These are phyloP conservation scores for Rhynchotus rufescens DNA, from an alignment of 2,797 vertebrate genomes.

Conservation along the genomic window DNA sequence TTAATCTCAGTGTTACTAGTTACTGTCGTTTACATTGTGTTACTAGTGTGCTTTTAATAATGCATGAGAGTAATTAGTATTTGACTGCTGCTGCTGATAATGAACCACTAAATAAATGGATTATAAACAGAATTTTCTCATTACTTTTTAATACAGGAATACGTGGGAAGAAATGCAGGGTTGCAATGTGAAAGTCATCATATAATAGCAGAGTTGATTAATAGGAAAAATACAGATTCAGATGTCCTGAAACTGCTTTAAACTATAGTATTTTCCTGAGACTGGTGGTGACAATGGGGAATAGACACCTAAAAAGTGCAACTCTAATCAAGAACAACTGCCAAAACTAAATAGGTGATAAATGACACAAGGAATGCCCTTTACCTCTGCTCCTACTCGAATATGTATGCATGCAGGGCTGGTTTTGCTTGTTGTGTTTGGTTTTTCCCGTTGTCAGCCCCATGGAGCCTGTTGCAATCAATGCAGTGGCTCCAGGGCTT, in stretches of 20 bases:
- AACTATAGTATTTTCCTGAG: not conserved
- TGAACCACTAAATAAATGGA: constrained; percentile 33
- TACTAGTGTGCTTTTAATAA: not conserved
- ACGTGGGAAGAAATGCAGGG: not conserved
- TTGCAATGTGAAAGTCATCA: not conserved
- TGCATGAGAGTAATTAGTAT: constrained; percentile 24
- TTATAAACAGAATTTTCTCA: constrained; percentile 20
- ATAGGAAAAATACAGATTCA: not conserved
- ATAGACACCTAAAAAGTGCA: not conserved
- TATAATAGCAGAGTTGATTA: not conserved
- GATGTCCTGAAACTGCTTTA: not conserved
- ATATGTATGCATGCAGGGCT: not conserved
- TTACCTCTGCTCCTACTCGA: not conserved
- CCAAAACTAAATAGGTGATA: not conserved
- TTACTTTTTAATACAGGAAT: constrained; percentile 25
- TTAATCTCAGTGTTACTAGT: not conserved
- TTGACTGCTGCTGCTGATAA: constrained; percentile 45
- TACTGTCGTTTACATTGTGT: not conserved
- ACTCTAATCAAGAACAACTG: accelerated
- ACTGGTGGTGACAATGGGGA: not conserved
- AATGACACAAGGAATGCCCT: not conserved
- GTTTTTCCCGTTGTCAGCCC: not conserved
- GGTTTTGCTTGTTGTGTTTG: not conserved
- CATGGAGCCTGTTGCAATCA: not conserved
- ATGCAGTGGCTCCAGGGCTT: not conserved